phyloP scores from a whole-genome alignment of 2,888 invertebrate genomes.

The Brachyptera putata region DNA sequence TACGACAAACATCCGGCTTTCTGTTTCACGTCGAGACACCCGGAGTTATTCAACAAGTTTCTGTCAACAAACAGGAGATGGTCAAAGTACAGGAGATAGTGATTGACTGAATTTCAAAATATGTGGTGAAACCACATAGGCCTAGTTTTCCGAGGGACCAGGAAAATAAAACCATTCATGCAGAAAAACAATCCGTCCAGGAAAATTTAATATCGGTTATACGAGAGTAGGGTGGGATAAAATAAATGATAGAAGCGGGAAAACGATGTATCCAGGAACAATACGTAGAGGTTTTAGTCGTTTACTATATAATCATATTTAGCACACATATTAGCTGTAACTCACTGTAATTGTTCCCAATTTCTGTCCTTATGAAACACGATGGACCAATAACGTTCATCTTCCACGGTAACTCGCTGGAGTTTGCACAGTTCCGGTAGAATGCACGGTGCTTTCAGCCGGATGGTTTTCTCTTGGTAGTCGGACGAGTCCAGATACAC shows the following conservation, averaged over 20 bases:
- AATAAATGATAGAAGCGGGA: too few species aligned
- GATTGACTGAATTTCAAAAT: too few species aligned
- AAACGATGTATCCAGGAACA: too few species aligned
- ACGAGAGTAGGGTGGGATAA: too few species aligned
- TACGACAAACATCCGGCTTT: slow-evolving; percentile 86
- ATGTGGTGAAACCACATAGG: too few species aligned
- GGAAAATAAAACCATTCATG: too few species aligned
- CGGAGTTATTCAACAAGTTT: slow-evolving; percentile 61
- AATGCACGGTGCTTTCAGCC: slow-evolving; percentile 76
- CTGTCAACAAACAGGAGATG: slow-evolving; percentile 44
- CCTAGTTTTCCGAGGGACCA: not conserved
- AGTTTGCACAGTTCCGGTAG: slow-evolving; percentile 75
- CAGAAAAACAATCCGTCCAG: too few species aligned
- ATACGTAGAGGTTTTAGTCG: too few species aligned
- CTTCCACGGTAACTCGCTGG: slow-evolving; percentile 61
- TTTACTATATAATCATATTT: too few species aligned
- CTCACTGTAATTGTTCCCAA: slow-evolving; percentile 76
- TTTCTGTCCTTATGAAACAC: slow-evolving; percentile 75
- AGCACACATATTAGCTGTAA: too few species aligned
- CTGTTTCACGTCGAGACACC: slow-evolving; percentile 80
- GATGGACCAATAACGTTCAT: slow-evolving; percentile 87
- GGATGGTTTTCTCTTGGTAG: slow-evolving; percentile 45
- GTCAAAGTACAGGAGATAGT: too few species aligned
- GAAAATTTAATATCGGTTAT: too few species aligned
- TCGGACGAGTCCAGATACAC: slow-evolving; percentile 44